These are phyloP conservation scores for Melieria picta DNA, from an alignment of 2,888 invertebrate genomes.

Conservation along the genomic window DNA sequence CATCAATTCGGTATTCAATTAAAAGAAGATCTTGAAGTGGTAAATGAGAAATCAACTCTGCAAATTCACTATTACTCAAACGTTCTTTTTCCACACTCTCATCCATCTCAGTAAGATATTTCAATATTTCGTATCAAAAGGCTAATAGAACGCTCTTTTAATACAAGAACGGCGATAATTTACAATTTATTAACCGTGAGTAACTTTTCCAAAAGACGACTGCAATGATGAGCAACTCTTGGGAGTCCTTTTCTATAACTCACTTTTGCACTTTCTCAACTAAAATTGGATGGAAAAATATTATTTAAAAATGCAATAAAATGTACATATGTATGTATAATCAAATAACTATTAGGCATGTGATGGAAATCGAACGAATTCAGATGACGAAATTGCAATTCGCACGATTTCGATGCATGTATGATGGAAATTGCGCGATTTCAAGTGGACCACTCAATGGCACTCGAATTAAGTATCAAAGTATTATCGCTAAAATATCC, in stretches of 20 bases:
- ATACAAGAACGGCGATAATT: conserved; percentile 10
- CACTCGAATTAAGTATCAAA: too few species aligned
- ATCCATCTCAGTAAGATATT: neutral
- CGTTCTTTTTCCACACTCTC: conserved; percentile 26
- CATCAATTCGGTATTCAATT: conserved; percentile 47
- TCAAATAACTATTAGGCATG: too few species aligned
- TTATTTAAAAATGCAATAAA: conserved; percentile 27
- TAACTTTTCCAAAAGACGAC: conserved; percentile 12
- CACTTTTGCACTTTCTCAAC: conserved; percentile 39
- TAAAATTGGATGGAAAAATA: conserved; percentile 48
- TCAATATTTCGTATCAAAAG: neutral
- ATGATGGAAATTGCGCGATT: too few species aligned
- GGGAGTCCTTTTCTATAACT: conserved; percentile 39
- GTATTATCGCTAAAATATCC: too few species aligned
- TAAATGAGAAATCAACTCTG: conserved; percentile 45
- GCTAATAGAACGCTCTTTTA: neutral
- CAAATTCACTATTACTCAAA: conserved; percentile 43
- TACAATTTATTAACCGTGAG: conserved; percentile 2
- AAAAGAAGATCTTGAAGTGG: conserved; percentile 47
- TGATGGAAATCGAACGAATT: too few species aligned
- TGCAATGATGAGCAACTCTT: conserved; percentile 20
- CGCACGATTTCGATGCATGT: too few species aligned
- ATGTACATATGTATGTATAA: neutral
- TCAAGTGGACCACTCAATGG: too few species aligned
- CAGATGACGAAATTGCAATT: too few species aligned